These are phyloP conservation scores for Metaphire vulgaris DNA, from an alignment of 1,140 invertebrate species.

Conservation along the genomic window DNA sequence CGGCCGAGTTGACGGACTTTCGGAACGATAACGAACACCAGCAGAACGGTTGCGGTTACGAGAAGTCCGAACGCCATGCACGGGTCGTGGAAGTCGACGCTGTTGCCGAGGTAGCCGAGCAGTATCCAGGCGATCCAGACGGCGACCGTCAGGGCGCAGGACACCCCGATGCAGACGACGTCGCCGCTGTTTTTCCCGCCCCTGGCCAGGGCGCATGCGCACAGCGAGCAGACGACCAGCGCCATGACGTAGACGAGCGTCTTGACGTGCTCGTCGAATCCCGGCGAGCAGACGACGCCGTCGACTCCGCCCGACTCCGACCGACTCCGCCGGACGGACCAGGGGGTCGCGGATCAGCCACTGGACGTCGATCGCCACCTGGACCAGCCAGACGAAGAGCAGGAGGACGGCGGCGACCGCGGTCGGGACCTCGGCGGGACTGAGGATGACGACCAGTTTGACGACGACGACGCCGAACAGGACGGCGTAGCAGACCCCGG, in stretches of 20 bases:
- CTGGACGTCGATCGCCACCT: constrained; percentile 78
- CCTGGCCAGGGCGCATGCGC: constrained; percentile 61
- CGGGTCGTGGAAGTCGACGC: constrained; percentile 62
- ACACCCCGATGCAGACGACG: constrained; percentile 77
- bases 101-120: constrained; percentile 62
- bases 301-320: constrained; percentile 21
- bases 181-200: constrained; percentile 56
- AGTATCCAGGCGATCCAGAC: constrained; percentile 77
- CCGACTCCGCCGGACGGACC: no score
- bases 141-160: constrained; percentile 72
- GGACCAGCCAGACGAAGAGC: constrained; percentile 62
- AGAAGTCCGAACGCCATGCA: constrained; percentile 80
- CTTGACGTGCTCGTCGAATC: constrained; percentile 59
- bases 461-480: constrained; percentile 87
- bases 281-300: not conserved
- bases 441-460: constrained; percentile 86
- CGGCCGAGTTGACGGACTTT: constrained; percentile 52
- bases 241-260: constrained; percentile 73
- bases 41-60: constrained; percentile 71
- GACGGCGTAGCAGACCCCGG: constrained; percentile 77
- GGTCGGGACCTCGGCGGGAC: constrained; percentile 67
- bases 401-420: constrained; percentile 48
- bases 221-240: constrained; percentile 63
- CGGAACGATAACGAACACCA: constrained; percentile 87
- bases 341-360: constrained; percentile 57